phyloP scores from a whole-genome alignment of 2,888 invertebrate genomes.

The Pedicia rivosa region DNA sequence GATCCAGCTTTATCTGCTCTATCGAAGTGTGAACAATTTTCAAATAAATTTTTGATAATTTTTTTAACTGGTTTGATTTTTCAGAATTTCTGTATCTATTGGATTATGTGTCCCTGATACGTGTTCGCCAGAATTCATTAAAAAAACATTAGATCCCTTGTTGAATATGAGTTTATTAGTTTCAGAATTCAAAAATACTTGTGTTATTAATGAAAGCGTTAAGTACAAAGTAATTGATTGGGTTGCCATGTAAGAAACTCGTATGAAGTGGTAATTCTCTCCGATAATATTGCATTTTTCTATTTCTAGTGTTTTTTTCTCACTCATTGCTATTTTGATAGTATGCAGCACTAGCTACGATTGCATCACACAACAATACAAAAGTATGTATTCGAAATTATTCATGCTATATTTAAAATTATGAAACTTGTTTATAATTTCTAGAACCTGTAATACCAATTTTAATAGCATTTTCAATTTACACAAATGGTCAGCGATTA shows the following conservation, averaged over 20 bases:
- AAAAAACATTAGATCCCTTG: neutral
- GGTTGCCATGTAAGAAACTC: neutral
- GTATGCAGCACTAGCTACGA: too few relatives aligned
- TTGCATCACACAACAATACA: too few relatives aligned
- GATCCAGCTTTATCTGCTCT: neutral
- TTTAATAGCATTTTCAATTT: constrained; percentile 16
- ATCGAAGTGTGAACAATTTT: neutral
- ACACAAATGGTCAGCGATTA: constrained; percentile 18
- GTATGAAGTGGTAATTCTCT: too few relatives aligned
- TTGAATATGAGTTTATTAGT: neutral
- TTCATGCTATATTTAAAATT: too few relatives aligned
- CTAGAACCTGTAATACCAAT: neutral
- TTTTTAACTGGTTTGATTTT: too few relatives aligned
- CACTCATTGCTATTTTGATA: too few relatives aligned
- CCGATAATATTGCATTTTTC: too few relatives aligned
- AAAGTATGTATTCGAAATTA: too few relatives aligned
- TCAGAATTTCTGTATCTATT: neutral
- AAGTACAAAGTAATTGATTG: neutral
- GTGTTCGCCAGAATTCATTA: neutral
- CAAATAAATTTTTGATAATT: too few relatives aligned
- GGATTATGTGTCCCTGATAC: constrained; percentile 1
- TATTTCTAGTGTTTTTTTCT: too few relatives aligned
- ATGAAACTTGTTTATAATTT: too few relatives aligned
- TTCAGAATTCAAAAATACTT: neutral
- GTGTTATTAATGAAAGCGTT: neutral